Conservation (phyloP, 2,113 vertebrate genomes). For the Melierax canorus region DNA sequence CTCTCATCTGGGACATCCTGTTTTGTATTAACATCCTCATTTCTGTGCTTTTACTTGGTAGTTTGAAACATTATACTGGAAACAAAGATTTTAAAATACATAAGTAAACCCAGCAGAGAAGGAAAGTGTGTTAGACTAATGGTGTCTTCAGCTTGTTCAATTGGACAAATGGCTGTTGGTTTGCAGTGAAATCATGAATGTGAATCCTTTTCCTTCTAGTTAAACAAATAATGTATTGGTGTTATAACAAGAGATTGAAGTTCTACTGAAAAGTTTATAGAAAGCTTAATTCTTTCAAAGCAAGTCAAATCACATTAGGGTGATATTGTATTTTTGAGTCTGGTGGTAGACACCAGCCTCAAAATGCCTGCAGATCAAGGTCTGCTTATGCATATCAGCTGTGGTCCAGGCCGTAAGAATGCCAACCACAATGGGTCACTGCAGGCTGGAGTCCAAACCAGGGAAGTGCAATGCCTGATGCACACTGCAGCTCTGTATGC, state of each 20-base stretch:
- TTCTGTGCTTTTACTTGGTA: not conserved
- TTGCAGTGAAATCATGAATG: not conserved
- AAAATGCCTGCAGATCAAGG: not conserved
- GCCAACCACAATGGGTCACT: accelerated
- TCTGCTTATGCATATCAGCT: accelerated
- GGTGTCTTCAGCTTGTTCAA: not conserved
- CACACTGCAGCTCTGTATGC: not conserved
- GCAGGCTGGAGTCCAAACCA: not conserved
- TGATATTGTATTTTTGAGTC: not conserved
- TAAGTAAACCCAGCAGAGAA: not conserved
- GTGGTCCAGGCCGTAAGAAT: not conserved
- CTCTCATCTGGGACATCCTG: not conserved
- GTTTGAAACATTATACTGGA: not conserved
- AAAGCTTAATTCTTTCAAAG: not conserved
- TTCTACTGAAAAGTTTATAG: not conserved
- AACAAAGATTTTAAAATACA: not conserved
- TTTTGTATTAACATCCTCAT: not conserved
- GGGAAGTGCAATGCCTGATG: accelerated
- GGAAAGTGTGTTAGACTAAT: not conserved
- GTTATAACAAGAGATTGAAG: not conserved
- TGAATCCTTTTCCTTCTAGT: not conserved
- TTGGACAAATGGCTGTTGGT: not conserved
- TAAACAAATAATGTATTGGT: not conserved
- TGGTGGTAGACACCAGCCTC: not conserved
- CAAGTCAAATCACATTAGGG: not conserved